Conservation (phyloP, 2,113 vertebrate genomes). For the Geococcyx californianus region DNA sequence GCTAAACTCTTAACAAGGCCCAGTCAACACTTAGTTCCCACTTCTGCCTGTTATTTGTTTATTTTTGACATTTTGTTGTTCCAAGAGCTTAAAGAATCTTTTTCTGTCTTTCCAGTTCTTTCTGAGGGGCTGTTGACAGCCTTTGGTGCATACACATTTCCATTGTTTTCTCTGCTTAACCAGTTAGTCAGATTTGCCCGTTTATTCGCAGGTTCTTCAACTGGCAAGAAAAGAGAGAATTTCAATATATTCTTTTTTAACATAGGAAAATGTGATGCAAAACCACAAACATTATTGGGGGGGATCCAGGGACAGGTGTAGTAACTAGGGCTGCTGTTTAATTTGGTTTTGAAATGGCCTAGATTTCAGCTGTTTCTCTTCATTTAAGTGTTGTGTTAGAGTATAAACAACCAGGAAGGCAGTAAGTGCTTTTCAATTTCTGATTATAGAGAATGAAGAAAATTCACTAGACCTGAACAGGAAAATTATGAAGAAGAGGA, state of each 20-base stretch:
- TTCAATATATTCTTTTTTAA: not conserved
- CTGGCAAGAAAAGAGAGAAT: not conserved
- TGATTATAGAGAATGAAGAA: not conserved
- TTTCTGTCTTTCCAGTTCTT: constrained; percentile 37
- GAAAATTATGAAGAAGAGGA: not conserved
- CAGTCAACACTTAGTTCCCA: constrained; percentile 34
- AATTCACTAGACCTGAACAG: not conserved
- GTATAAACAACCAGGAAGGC: not conserved
- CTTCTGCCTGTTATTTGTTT: constrained; percentile 48
- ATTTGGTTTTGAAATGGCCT: not conserved
- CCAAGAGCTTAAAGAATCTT: constrained; percentile 48
- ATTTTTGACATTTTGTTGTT: constrained; percentile 37
- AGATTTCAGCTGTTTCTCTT: not conserved
- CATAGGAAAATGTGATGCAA: constrained; percentile 46
- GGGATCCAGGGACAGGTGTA: constrained; percentile 35
- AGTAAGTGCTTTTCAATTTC: not conserved
- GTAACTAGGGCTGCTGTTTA: not conserved
- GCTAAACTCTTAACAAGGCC: not conserved
- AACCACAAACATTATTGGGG: not conserved
- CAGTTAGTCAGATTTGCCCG: constrained; percentile 56
- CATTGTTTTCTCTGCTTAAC: constrained; percentile 60
- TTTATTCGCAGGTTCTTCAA: constrained; percentile 41
- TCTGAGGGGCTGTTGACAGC: constrained; percentile 19
- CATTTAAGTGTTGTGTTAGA: not conserved
- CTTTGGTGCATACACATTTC: constrained; percentile 49